Base-by-base conservation (phyloP, 2,797 vertebrate species). In the Discoglossus pictus region DNA sequence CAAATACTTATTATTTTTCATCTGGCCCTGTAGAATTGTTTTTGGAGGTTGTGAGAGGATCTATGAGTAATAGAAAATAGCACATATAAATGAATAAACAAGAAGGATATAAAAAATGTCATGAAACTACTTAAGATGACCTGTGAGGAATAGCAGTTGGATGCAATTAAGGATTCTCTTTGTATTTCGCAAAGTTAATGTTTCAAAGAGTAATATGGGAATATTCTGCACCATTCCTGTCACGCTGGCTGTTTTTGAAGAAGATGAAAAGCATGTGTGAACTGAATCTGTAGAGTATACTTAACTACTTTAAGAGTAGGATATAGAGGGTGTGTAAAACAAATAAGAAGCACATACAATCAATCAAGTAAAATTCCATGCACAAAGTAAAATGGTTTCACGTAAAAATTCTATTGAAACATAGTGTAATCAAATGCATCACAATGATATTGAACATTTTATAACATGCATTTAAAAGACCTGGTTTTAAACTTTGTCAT, bases 261-360 rank as follows among this genome's bases (percentile, higher is more conserved):
- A 50, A 62, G 51, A 70, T 63, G 24, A 46, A 63, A 70, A 70
- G 51, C 59, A 70, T 56, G 23, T 63, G 59, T 70, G 59, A 10
- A 46, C 6, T 17, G 15, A 47, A 48, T 39, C 6, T 56, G 40
- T 25, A 47, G 42, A 12, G 13, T 38, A 46, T 63, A 48, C 42
- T 25, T 43, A 43, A 35, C 25, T 43, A 25, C n/a, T 48, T 35
- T 48, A 61, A 55, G 7, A 3, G 35, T 25, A 31, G 44, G n/a
- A n/a, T 35, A 64, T 21, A 20, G 1, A 17, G 43, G 18, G 36
- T 3, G 38, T 56, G 20, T 44, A 13, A 23, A 4, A 36, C 16
- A 23, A 56, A 38, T 31, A 43, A 24, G 44, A 63, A 50, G 24
- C 23, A 55, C 2, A 21, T 27, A 17, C 40, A 56, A 42, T 36